Percentiles rank a stretch among this genome's conserved stretches.
Conservation (phyloP, 2,113 vertebrate species). For the Sialia sialis region DNA sequence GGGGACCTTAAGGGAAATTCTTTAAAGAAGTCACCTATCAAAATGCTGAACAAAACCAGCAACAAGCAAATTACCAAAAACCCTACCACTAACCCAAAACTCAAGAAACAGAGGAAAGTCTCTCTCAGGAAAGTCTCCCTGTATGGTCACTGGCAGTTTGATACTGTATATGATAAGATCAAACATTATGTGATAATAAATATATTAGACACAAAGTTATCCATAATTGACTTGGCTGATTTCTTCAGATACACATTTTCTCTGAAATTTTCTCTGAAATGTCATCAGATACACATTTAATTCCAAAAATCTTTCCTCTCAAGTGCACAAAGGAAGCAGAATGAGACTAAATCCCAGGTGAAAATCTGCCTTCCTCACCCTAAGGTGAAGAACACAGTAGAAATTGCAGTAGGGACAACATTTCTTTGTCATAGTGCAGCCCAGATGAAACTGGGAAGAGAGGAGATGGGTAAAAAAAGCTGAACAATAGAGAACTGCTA, state of each 20-base stretch:
- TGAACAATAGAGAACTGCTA: background rate
- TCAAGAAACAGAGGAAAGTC: background rate
- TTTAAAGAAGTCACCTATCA: background rate
- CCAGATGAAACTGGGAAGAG: background rate
- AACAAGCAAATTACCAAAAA: background rate
- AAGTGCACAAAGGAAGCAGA: background rate
- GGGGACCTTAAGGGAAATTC: background rate
- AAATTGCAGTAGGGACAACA: background rate
- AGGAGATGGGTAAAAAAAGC: background rate
- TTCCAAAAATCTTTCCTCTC: background rate
- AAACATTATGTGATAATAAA: background rate
- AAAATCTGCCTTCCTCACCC: background rate
- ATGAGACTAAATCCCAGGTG: background rate
- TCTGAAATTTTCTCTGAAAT: background rate
- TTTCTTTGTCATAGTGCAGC: background rate
- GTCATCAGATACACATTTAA: background rate
- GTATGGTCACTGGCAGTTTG: background rate
- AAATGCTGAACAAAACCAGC: background rate
- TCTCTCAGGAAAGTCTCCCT: background rate
- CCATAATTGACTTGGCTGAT: background rate
- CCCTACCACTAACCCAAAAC: background rate
- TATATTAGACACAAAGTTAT: background rate
- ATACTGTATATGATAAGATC: background rate
- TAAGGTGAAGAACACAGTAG: background rate
- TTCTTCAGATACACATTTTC: background rate